Evolutionary conservation across 2,113 vertebrate species (phyloP).

Genomic region (Cottus gobio): DNA sequence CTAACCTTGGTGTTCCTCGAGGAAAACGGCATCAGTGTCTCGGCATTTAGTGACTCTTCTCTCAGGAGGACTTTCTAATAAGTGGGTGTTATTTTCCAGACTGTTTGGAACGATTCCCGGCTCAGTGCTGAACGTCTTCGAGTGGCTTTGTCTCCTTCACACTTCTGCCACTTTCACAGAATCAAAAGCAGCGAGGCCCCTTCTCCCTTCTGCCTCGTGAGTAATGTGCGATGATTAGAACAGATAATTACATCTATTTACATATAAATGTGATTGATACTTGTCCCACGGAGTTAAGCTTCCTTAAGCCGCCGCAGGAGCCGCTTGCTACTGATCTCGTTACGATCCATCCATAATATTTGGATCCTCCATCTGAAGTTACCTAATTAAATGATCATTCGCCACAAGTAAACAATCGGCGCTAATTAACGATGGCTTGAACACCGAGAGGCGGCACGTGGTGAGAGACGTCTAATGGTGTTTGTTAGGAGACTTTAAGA

Average conservation of each 20-base stretch:
- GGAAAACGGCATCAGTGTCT: slow-evolving; percentile 26
- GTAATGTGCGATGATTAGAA: slow-evolving; percentile 57
- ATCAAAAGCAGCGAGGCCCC: slow-evolving; percentile 38
- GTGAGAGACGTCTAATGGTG: slow-evolving; percentile 30
- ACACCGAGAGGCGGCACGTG: slow-evolving; percentile 22
- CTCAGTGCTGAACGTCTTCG: slow-evolving; percentile 11
- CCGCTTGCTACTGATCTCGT: slow-evolving; percentile 46
- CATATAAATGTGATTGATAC: slow-evolving; percentile 73
- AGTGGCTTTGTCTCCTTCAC: slow-evolving; percentile 55
- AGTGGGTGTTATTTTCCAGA: slow-evolving; percentile 50
- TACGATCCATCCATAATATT: slow-evolving; percentile 68
- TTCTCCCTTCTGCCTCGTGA: slow-evolving; percentile 23
- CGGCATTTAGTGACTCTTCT: slow-evolving; percentile 20
- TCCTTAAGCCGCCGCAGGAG: slow-evolving; percentile 56
- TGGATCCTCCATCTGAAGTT: slow-evolving; percentile 64
- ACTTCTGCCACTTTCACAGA: slow-evolving; percentile 49
- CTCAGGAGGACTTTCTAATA: not conserved
- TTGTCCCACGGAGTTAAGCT: slow-evolving; percentile 57
- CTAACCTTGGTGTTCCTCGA: slow-evolving; percentile 16
- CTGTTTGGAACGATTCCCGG: slow-evolving; percentile 15
- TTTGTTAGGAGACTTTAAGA: slow-evolving; percentile 59
- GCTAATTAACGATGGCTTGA: slow-evolving; percentile 72
- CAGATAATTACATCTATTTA: slow-evolving; percentile 74
- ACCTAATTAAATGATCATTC: slow-evolving; percentile 72
- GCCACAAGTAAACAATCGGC: slow-evolving; percentile 63